Evolutionary conservation across 92 coral and sea anemone genomes (phyloP).

Genomic region (Siderastrea radians): DNA sequence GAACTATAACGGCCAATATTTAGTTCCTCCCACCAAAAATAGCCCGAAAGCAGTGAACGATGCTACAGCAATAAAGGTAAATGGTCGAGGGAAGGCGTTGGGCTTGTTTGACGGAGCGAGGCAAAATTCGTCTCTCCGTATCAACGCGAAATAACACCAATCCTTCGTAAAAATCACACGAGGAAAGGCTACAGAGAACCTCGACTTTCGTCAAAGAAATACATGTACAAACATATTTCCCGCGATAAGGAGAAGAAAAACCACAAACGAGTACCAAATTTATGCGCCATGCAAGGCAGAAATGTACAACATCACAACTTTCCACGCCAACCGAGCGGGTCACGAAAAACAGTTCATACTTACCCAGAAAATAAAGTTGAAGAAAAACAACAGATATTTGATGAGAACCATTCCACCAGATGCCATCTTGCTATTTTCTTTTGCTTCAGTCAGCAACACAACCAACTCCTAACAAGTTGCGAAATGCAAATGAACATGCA

Average conservation of each 20-base stretch:
- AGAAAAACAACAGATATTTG: constrained; percentile 87
- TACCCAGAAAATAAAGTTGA: constrained; percentile 89
- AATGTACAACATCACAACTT: background rate
- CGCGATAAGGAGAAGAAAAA: background rate
- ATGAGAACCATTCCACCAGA: constrained; percentile 87
- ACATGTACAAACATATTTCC: background rate
- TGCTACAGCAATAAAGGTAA: no score
- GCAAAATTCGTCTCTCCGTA: background rate
- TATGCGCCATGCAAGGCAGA: background rate
- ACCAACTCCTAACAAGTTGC: constrained; percentile 4
- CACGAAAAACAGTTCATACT: constrained; percentile 32
- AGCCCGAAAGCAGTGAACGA: background rate
- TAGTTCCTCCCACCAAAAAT: background rate
- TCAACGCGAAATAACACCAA: background rate
- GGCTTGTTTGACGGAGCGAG: background rate
- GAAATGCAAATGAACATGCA: constrained; percentile 39
- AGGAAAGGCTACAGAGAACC: background rate
- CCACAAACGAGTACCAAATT: constrained; percentile 8
- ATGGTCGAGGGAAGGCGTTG: background rate
- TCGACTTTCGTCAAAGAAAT: background rate
- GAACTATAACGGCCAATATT: background rate
- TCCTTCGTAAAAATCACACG: background rate
- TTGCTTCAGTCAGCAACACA: background rate
- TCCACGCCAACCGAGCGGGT: background rate
- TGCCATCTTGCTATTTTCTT: constrained; percentile 61